Evolutionary conservation across 1,140 invertebrate species (phyloP).

Genomic region (Frieseomelitta varia): DNA sequence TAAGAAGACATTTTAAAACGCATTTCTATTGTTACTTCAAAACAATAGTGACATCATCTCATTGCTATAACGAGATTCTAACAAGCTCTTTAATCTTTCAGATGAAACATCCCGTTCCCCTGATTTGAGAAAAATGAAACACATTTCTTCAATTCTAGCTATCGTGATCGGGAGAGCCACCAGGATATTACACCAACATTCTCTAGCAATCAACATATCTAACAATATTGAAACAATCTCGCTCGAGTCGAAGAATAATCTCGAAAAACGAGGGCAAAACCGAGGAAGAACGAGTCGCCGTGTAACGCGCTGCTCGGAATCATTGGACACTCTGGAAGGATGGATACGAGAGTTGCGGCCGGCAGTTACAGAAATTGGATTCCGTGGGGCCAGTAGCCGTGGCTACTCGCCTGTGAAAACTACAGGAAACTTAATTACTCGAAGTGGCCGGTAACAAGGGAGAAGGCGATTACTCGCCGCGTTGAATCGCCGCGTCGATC

Average conservation of each 20-base stretch:
- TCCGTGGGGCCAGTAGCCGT: conserved; percentile 53
- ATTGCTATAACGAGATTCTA: too few species aligned
- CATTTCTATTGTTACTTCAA: too few species aligned
- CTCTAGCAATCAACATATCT: too few species aligned
- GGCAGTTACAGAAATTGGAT: conserved; percentile 73
- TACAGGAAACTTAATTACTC: conserved; percentile 79
- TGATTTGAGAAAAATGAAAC: too few species aligned
- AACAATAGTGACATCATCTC: too few species aligned
- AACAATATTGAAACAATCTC: not conserved
- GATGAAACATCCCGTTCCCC: too few species aligned
- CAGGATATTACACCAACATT: too few species aligned
- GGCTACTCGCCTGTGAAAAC: conserved; percentile 72
- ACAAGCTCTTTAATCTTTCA: too few species aligned
- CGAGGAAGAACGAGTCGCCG: not conserved
- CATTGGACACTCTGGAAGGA: conserved; percentile 28
- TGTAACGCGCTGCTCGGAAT: conserved; percentile 28
- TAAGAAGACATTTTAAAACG: too few species aligned
- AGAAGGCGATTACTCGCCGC: conserved; percentile 63
- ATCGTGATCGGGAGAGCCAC: too few species aligned
- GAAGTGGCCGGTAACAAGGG: conserved; percentile 68
- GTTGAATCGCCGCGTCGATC: conserved; percentile 47
- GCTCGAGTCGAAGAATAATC: too few species aligned
- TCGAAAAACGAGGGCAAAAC: conserved; percentile 7
- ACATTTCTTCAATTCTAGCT: too few species aligned
- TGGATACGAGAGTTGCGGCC: conserved; percentile 52